Evolutionary conservation across 2,888 invertebrate genomes (phyloP), one percentile per base, ranked within the genome.

Genomic region (Colostygia pectinataria): DNA sequence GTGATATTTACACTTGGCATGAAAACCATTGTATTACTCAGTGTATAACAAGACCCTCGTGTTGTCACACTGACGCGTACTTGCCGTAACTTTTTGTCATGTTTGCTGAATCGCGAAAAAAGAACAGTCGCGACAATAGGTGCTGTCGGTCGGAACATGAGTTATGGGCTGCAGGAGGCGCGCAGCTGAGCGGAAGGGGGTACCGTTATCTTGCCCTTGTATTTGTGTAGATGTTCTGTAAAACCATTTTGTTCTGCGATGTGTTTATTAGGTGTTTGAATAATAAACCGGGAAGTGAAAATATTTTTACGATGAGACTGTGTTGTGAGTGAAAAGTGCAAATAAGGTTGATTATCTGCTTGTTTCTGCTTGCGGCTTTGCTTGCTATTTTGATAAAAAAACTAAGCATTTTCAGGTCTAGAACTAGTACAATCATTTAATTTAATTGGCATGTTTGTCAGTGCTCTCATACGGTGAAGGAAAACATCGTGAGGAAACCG

Each of bases 91-190:
- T 45, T 42, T 42, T 42, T 34, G 46, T 52, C 42, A 46, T 46
- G 52, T 66, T 61, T 63, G 65, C 65, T 63, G 68, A 63, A 66
- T 63, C 59, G 61, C 63, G 65, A 68, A 76, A 77, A 76, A 74
- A 70, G 75, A 72, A 77, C 72, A 74, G 53, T 58, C 61, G 57
- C 62, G 55, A 79, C 79, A 78, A 80, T 74, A 68, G 77, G 62
- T 67, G 65, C 68, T 66, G 74, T 70, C 74, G 69, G 57, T 66
- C 63, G 75, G 71, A 72, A 74, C 68, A 73, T 79, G 77, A 80
- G 73, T 77, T 70, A 80, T 79, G 72, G 65, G 57, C 59, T 60
- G 55, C 51, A 58, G 61, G 61, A 57, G 58, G 47, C 65, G 61
- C 59, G 53, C 55, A 62, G 39, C 65, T 63, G 64, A 20, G 62